phyloP scores from a whole-genome alignment of 2,888 invertebrate genomes.

The Uropetala carovei region DNA sequence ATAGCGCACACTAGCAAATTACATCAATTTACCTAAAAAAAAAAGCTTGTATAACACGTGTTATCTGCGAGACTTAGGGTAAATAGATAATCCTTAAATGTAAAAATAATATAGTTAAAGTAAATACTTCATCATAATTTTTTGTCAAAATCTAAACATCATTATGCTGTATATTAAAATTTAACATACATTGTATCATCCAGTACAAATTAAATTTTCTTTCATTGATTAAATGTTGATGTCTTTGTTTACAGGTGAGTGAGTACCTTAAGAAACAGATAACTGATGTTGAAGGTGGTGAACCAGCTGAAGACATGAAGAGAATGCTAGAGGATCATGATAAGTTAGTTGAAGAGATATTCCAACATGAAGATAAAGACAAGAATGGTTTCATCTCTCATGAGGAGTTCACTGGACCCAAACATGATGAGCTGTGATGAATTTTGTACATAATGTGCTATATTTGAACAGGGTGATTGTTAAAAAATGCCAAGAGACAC shows the following conservation, averaged over 20 bases:
- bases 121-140: too few relatives aligned
- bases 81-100: too few relatives aligned
- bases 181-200: too few relatives aligned
- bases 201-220: too few relatives aligned
- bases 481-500: constrained; percentile 47
- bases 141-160: too few relatives aligned
- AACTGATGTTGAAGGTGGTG: constrained; percentile 76
- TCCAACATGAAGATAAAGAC: constrained; percentile 98
- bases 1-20: too few relatives aligned
- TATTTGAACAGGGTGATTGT: constrained; percentile 46
- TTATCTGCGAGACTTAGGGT: too few relatives aligned
- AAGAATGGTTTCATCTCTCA: constrained; percentile 97
- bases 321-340: constrained; percentile 92
- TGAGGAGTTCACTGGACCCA: constrained; percentile 97
- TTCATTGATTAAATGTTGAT: neutral
- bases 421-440: constrained; percentile 95
- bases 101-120: too few relatives aligned
- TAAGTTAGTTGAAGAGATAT: constrained; percentile 96
- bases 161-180: too few relatives aligned
- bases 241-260: constrained; percentile 83
- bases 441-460: constrained; percentile 55
- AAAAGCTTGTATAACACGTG: too few relatives aligned
- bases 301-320: constrained; percentile 85
- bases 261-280: constrained; percentile 95
- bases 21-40: too few relatives aligned